These are phyloP conservation scores for Hormiphora californensis DNA, from an alignment of 37 sponge, comb jelly and placozoan genomes.

Conservation along the genomic window DNA sequence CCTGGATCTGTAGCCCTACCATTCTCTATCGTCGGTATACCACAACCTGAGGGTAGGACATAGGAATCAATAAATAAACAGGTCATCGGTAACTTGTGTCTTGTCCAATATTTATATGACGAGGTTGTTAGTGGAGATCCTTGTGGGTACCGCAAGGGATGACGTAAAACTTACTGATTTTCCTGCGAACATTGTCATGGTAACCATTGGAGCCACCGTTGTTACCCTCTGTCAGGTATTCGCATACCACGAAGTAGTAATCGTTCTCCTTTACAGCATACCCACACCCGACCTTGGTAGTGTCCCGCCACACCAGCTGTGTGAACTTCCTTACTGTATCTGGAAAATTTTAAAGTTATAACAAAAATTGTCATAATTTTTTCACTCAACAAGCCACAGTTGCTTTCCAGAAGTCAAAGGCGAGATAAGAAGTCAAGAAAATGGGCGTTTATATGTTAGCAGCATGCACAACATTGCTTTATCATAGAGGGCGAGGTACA, in stretches of 20 bases:
- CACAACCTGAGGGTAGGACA: neutral
- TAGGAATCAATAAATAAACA: no score
- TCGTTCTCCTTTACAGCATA: neutral
- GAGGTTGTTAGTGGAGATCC: neutral
- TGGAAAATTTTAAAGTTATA: neutral
- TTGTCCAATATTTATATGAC: neutral
- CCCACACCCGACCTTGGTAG: neutral
- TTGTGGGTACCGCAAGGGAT: neutral
- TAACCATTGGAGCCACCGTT: neutral
- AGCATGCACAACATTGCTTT: neutral
- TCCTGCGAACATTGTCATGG: constrained; percentile 23
- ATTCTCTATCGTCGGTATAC: neutral
- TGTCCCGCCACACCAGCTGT: neutral
- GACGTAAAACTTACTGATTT: constrained; percentile 15
- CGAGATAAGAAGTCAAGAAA: no score
- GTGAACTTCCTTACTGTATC: constrained; percentile 17
- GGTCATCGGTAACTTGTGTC: neutral
- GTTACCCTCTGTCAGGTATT: neutral
- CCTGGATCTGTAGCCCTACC: neutral
- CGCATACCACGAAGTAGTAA: constrained; percentile 34
- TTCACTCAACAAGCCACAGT: no score
- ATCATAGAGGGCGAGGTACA: neutral
- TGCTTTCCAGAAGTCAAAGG: no score
- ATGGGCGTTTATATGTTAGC: no score
- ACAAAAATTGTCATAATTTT: no score